Percentiles rank a stretch among this genome's conserved stretches.
Evolutionary conservation across 2,113 vertebrate genomes (phyloP).

Genomic region (Pteruthius melanotis): DNA sequence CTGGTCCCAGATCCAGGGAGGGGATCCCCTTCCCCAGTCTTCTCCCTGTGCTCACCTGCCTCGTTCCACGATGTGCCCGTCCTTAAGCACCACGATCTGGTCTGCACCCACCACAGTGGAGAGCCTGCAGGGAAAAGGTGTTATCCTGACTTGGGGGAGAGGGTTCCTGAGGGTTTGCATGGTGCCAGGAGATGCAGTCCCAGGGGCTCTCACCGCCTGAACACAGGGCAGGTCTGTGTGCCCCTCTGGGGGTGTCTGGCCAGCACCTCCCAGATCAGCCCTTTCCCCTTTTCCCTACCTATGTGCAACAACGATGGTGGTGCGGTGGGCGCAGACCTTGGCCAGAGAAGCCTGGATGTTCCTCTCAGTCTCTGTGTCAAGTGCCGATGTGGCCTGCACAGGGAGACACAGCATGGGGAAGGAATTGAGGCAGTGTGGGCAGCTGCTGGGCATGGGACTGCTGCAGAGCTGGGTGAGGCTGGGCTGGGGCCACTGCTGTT

Average conservation of each 20-base stretch:
- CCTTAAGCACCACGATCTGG: constrained; percentile 90
- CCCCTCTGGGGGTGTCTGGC: accelerated
- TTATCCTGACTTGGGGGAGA: neutral
- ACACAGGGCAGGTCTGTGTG: neutral
- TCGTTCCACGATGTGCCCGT: constrained; percentile 83
- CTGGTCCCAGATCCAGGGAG: neutral
- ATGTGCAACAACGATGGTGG: constrained; percentile 91
- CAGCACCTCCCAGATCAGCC: neutral
- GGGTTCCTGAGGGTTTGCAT: neutral
- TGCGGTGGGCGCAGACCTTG: constrained; percentile 87
- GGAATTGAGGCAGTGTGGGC: neutral
- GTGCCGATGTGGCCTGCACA: constrained; percentile 86
- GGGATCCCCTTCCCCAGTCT: neutral
- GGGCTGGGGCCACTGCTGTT: neutral
- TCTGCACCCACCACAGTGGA: constrained; percentile 92
- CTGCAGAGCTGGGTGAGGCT: neutral
- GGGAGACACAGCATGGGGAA: neutral
- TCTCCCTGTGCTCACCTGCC: constrained; percentile 76
- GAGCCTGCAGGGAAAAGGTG: constrained; percentile 69
- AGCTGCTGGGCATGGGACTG: neutral
- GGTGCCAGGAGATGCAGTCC: neutral
- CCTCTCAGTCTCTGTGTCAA: constrained; percentile 92
- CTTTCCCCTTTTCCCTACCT: constrained; percentile 72
- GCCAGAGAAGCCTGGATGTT: constrained; percentile 92
- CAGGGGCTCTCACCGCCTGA: neutral